These are phyloP conservation scores for Agriopis aurantiaria DNA, from an alignment of 2,888 invertebrate genomes.

Conservation along the genomic window DNA sequence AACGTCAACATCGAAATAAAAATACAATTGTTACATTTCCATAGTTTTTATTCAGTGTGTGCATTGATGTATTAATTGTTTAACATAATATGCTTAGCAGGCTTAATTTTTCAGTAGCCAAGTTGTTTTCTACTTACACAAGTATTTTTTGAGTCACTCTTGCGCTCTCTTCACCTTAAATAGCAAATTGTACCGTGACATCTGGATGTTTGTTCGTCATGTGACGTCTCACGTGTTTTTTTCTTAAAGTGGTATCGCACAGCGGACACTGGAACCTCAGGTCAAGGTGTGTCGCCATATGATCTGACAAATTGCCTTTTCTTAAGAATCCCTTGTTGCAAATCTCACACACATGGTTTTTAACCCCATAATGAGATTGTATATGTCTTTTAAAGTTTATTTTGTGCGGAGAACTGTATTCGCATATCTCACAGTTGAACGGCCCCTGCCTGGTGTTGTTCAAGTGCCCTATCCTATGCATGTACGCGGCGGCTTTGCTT, in stretches of 20 bases:
- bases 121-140: no score
- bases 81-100: no score
- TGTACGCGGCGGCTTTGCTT: background rate
- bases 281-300: background rate
- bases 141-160: no score
- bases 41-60: no score
- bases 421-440: background rate
- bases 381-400: background rate
- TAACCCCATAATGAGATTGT: background rate
- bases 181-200: background rate
- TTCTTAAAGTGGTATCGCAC: background rate
- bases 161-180: no score
- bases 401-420: background rate
- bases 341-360: background rate
- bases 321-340: background rate
- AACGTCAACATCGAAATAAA: no score
- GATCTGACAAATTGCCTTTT: background rate
- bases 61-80: no score
- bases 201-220: background rate
- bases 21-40: no score
- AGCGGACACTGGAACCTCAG: background rate
- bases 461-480: constrained; percentile 3
- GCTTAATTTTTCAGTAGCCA: no score
- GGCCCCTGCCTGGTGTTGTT: background rate
- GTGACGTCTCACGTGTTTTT: background rate